Evolutionary conservation across 2,888 invertebrate species (phyloP).

Genomic region (Cheilosia impressa): DNA sequence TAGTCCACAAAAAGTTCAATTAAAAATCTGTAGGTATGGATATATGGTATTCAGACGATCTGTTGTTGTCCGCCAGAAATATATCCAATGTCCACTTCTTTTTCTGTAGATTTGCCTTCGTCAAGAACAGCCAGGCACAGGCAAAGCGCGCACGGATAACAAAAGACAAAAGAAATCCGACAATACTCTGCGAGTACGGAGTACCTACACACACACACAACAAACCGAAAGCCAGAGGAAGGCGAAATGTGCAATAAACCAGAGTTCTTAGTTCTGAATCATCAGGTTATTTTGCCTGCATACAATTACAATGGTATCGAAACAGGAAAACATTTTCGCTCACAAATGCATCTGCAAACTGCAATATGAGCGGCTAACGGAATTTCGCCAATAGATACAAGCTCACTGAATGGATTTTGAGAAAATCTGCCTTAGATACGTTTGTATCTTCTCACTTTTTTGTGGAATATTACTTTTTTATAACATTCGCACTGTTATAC

Average conservation of each 20-base stretch:
- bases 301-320: conserved; percentile 15
- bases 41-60: background rate
- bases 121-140: conserved; percentile 11
- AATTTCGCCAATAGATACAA: conserved; percentile 36
- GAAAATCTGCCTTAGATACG: conserved; percentile 29
- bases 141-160: conserved; percentile 58
- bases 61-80: conserved; percentile 16
- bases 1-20: background rate
- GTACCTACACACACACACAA: no score
- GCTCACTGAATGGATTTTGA: conserved; percentile 11
- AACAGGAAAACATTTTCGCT: conserved; percentile 37
- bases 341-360: background rate
- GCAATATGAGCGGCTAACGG: no score
- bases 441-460: conserved; percentile 34
- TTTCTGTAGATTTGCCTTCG: conserved; percentile 12
- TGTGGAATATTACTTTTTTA: background rate
- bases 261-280: conserved; percentile 73
- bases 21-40: conserved; percentile 1
- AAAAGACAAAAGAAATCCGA: conserved; percentile 69
- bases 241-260: conserved; percentile 50
- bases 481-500: background rate
- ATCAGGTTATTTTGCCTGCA: conserved; percentile 40
- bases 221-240: conserved; percentile 27
- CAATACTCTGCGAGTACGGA: conserved; percentile 29
- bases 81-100: conserved; percentile 63